These are phyloP conservation scores for Psophia crepitans DNA, from an alignment of 2,113 vertebrate species.

Conservation along the genomic window DNA sequence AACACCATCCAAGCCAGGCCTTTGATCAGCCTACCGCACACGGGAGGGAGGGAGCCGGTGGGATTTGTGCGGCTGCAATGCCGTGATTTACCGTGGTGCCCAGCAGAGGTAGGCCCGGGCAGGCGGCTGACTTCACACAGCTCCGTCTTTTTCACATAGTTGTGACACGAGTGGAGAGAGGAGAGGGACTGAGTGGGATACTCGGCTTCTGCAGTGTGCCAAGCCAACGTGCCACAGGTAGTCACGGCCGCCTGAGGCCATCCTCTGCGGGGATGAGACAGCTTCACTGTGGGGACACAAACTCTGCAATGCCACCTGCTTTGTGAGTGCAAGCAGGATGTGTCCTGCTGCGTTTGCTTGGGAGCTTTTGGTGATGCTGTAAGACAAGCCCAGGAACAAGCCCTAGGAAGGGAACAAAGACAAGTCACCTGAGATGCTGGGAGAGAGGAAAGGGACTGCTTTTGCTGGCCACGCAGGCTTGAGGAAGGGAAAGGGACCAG, in stretches of 20 bases:
- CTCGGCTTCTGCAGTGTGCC: not conserved
- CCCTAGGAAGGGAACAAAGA: not conserved
- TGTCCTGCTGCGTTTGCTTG: not conserved
- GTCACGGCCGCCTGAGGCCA: not conserved
- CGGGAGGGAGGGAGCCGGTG: not conserved
- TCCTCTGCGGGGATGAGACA: not conserved
- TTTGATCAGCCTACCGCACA: not conserved
- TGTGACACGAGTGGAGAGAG: not conserved
- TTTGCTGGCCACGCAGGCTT: not conserved
- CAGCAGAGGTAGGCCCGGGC: not conserved
- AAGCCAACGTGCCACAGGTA: not conserved
- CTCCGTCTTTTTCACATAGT: not conserved
- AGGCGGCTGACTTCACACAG: not conserved
- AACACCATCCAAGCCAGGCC: not conserved
- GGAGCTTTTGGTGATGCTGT: not conserved
- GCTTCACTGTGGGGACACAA: not conserved
- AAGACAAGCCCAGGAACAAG: not conserved
- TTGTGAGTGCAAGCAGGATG: not conserved
- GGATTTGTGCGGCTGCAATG: not conserved
- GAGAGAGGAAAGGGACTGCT: not conserved
- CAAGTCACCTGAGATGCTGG: not conserved
- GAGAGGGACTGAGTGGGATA: rapidly evolving
- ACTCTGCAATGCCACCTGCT: not conserved
- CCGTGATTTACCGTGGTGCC: not conserved
- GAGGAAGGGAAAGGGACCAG: not conserved